Percentiles rank a stretch among this genome's conserved stretches.
These are phyloP conservation scores for Axea sp. DNA, from an alignment of 2,888 invertebrate species.

Conservation along the genomic window DNA sequence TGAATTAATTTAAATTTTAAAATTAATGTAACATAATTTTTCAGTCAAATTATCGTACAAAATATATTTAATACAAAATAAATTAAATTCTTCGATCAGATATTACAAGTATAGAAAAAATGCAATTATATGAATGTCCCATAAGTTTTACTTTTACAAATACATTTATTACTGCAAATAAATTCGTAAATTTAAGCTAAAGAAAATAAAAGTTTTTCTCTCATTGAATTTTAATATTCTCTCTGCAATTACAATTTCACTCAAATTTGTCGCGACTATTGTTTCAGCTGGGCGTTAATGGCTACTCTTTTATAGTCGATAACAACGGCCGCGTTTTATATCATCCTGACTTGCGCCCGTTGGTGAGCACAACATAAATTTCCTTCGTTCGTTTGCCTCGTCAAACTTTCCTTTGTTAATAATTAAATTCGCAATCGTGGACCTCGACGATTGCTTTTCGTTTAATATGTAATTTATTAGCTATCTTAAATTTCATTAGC, in stretches of 20 bases:
- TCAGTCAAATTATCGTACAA: no score
- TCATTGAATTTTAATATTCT: constrained; percentile 28
- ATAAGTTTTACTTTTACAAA: no score
- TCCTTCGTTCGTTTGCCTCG: constrained; percentile 23
- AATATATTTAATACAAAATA: no score
- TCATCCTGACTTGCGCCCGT: constrained; percentile 96
- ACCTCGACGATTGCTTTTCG: constrained; percentile 18
- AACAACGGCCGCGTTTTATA: constrained; percentile 98
- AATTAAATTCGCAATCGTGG: constrained; percentile 31
- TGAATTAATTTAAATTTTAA: no score
- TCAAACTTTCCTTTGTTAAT: constrained; percentile 39
- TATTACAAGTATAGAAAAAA: no score
- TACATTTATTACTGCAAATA: no score
- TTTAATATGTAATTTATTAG: no score
- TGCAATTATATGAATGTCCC: no score
- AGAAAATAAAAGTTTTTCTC: constrained; percentile 6
- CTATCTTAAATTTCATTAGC: no score
- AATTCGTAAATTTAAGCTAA: neutral
- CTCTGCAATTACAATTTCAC: constrained; percentile 32
- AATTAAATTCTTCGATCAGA: no score
- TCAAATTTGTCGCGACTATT: constrained; percentile 41
- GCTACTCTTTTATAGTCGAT: constrained; percentile 97
- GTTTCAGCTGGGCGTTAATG: constrained; percentile 94
- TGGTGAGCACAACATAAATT: constrained; percentile 82
- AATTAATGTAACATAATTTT: no score